Evolutionary conservation across 2,888 invertebrate genomes (phyloP), one percentile per base, ranked within the genome.

Genomic region (Penaeus monodon): DNA sequence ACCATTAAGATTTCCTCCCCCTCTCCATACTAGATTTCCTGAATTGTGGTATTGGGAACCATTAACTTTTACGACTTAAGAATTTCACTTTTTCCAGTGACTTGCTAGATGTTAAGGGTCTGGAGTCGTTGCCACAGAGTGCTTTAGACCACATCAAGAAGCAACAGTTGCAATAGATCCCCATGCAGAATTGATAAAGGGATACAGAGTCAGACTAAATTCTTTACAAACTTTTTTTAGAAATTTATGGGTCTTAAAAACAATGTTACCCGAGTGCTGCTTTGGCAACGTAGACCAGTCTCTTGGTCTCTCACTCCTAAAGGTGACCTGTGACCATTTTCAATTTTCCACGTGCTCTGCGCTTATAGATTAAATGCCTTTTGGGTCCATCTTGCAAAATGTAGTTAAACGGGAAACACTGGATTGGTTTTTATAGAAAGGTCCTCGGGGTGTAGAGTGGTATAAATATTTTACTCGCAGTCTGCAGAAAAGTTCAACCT

Each of bases 341-440:
- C 82, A 86, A 79, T 78, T 79, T 86, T 86, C 83, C 86, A 83
- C 76, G 83, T 86, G 86, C 86, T 86, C 83, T 82, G 68, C 78
- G 78, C 82, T 86, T 86, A 82, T 86, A 83, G 86, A 86, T 86
- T 86, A 65, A 83, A 70, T 79, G 86, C 86, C 83, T 83, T 73
- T 86, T 86, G 83, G n/a, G n/a, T 86, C 86, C 86, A 86, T 86
- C 83, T 83, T 83, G 86, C 82, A 83, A 84, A 81, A 66, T 86
- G 86, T 86, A 86, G 86, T 86, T 85, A 65, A 81, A 86, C 70
- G n/a, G 79, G 83, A 83, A 86, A 86, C 86, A 86, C 83, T 86
- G 86, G 73, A 70, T 86, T 86, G 86, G 83, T 83, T 83, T 73
- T 70, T 83, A 63, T 83, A 83, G 82, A 83, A 77, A 79, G 83